Evolutionary conservation across 1,140 invertebrate genomes (phyloP).

Genomic region (Hylyphantes graminicola): DNA sequence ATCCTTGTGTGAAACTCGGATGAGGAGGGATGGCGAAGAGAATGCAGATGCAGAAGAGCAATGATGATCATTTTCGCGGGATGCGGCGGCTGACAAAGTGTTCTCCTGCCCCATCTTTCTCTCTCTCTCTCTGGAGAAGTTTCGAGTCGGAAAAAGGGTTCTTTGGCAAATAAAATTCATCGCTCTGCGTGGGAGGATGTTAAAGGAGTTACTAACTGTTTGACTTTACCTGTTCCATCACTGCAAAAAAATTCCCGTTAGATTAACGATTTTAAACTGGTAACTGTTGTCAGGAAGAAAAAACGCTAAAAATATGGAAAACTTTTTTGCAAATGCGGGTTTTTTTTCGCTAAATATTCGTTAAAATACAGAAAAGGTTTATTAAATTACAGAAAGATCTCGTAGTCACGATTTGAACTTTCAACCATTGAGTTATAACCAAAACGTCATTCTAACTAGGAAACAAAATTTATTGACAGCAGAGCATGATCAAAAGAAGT

Average conservation of each 20-base stretch:
- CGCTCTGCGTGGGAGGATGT: slow-evolving; percentile 4
- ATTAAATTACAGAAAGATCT: too few species aligned
- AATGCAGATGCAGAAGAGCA: slow-evolving; percentile 48
- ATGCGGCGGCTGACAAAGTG: slow-evolving; percentile 50
- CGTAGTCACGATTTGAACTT: too few species aligned
- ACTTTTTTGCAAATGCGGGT: too few species aligned
- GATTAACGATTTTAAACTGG: too few species aligned
- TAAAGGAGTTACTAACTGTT: slow-evolving; percentile 8
- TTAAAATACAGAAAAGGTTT: too few species aligned
- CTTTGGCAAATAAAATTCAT: slow-evolving; percentile 53
- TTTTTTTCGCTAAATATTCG: too few species aligned
- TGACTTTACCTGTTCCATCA: not conserved
- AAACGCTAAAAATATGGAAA: too few species aligned
- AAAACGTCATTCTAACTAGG: too few species aligned
- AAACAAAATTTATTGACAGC: too few species aligned
- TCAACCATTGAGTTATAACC: too few species aligned
- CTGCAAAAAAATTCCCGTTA: not conserved
- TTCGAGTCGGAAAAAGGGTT: slow-evolving; percentile 47
- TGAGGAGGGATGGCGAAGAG: slow-evolving; percentile 1
- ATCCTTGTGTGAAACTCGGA: slow-evolving; percentile 53
- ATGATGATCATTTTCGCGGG: slow-evolving; percentile 48
- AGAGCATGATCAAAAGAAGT: too few species aligned
- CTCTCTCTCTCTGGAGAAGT: not conserved
- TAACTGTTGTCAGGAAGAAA: too few species aligned
- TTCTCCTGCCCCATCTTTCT: not conserved